A percentile compares a stretch with the other conserved stretches of the same genome.
Conservation (phyloP, 2,888 invertebrate species). For the Platycheirus albimanus region DNA sequence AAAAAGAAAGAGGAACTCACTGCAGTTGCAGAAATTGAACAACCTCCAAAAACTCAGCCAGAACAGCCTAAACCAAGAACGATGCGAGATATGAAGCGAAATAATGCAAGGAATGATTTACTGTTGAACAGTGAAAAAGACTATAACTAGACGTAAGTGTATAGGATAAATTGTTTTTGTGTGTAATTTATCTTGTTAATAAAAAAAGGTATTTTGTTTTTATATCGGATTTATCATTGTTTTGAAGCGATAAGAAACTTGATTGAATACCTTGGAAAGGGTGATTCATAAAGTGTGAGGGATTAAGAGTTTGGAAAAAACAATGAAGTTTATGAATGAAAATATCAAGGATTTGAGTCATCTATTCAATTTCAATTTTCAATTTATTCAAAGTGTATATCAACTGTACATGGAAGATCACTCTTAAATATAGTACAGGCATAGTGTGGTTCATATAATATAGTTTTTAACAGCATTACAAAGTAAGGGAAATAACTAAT, state of each 20-base stretch:
- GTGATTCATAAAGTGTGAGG: slow-evolving; percentile 8
- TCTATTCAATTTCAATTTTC: too few species aligned
- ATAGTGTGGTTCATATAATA: too few species aligned
- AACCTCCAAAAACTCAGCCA: slow-evolving; percentile 72
- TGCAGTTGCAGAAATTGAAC: slow-evolving; percentile 74
- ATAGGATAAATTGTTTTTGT: slow-evolving; percentile 1
- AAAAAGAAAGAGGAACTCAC: slow-evolving; percentile 37
- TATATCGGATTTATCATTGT: slow-evolving; percentile 11
- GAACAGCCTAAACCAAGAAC: slow-evolving; percentile 73
- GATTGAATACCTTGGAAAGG: not conserved
- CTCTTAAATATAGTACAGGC: too few species aligned
- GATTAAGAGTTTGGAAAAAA: not conserved
- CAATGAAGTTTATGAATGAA: not conserved
- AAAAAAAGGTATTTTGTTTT: slow-evolving; percentile 15
- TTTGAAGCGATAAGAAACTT: slow-evolving; percentile 17
- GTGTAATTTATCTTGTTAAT: slow-evolving; percentile 31
- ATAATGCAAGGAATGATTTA: slow-evolving; percentile 56
- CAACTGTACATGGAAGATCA: too few species aligned
- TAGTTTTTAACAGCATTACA: too few species aligned
- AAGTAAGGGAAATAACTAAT: too few species aligned
- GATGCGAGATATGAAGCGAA: slow-evolving; percentile 76
- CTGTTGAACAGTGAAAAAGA: slow-evolving; percentile 32
- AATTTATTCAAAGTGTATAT: too few species aligned
- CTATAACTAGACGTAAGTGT: slow-evolving; percentile 34
- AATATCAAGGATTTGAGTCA: not conserved